These are phyloP conservation scores for Chironomus striatipennis DNA, from an alignment of 1,140 invertebrate species.

Conservation along the genomic window DNA sequence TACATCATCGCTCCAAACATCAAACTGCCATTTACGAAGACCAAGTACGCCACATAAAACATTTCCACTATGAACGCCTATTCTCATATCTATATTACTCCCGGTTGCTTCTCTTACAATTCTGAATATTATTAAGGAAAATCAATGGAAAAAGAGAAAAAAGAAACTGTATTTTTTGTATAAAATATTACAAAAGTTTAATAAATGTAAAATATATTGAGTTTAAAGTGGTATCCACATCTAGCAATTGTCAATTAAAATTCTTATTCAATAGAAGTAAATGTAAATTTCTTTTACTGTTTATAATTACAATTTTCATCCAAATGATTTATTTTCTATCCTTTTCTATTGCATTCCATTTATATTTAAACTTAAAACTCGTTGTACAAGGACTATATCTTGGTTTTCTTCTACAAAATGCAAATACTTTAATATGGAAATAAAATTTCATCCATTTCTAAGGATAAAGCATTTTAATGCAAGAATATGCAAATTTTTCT, in stretches of 20 bases:
- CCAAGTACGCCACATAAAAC: constrained; percentile 95
- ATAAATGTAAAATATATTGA: constrained; percentile 11
- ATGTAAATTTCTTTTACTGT: no score
- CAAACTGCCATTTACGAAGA: constrained; percentile 94
- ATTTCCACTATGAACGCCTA: constrained; percentile 88
- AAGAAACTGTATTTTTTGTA: no score
- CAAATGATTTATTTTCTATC: no score
- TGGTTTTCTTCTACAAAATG: no score
- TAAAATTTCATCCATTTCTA: no score
- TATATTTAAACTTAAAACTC: background rate
- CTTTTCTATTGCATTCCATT: no score
- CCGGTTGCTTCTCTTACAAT: constrained; percentile 80
- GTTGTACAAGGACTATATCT: constrained; percentile 25
- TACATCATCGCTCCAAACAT: constrained; percentile 97
- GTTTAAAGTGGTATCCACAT: background rate
- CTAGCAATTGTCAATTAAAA: no score
- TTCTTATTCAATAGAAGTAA: no score
- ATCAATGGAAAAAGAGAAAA: constrained; percentile 25
- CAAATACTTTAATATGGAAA: no score
- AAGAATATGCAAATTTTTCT: no score
- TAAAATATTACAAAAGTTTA: background rate
- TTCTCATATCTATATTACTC: constrained; percentile 89
- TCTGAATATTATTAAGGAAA: constrained; percentile 49
- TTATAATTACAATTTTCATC: no score
- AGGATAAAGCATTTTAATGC: no score